phyloP scores from a whole-genome alignment of 2,113 vertebrate genomes.

The Euleptes europaea region DNA sequence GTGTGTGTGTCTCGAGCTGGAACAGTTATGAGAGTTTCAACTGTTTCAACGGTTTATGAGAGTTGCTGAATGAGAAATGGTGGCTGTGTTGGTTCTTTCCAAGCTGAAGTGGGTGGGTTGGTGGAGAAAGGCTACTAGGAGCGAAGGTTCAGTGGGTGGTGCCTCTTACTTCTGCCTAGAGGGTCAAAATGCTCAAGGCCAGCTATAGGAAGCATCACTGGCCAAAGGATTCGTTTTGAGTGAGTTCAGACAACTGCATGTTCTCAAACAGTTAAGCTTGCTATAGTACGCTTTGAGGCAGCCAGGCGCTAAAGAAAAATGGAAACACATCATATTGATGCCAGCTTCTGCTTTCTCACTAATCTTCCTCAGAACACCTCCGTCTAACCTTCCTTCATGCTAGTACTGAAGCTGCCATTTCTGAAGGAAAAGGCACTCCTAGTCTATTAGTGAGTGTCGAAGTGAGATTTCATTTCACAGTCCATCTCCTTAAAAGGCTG shows the following conservation, averaged over 20 bases:
- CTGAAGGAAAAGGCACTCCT: neutral
- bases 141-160: neutral
- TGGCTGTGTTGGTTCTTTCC: neutral
- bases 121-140: neutral
- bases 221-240: neutral
- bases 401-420: constrained; percentile 41
- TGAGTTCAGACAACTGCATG: neutral
- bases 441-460: constrained; percentile 3
- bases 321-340: neutral
- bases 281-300: neutral
- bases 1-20: no score
- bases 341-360: neutral
- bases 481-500: constrained; percentile 49
- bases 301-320: neutral
- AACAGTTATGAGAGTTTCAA: neutral
- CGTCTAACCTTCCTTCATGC: neutral
- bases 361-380: constrained; percentile 12
- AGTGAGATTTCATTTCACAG: constrained; percentile 48
- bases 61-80: no score
- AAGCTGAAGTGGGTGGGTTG: neutral
- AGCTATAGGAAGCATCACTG: neutral
- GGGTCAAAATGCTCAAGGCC: neutral
- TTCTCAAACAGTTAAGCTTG: neutral
- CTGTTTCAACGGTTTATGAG: no score
- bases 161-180: neutral